Evolutionary conservation across 2,797 vertebrate species (phyloP), one percentile per base, ranked within the genome.

Genomic region (Etheostoma perlongum): DNA sequence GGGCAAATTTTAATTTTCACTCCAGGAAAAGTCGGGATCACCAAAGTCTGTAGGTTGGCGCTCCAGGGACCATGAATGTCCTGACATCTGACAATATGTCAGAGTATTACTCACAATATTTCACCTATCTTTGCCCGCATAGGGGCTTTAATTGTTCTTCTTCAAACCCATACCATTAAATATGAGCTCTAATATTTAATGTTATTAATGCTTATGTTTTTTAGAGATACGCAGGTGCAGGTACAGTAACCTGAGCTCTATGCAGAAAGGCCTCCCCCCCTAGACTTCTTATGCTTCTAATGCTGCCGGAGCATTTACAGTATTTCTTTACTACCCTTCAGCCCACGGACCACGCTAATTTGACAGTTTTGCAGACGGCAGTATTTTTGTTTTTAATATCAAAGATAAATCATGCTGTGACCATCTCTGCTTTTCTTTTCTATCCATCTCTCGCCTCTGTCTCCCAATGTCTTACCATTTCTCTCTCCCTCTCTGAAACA

Each of bases 351-450:
- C 27, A 47, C 55, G 47, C 73, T 81, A 6, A 68, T 65, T 71
- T 78, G 61, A 81, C 66, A 63, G 64, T 55, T 81, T 21, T 64
- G 49, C 63, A 66, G 19, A 48, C 23, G 1, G 65, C 58, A 62
- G 42, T 21, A 23, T 65, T 33, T 60, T 71, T 64, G 13, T 72
- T 83, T 83, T 73, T 70, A 72, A 78, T 58, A 81, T 74, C 51
- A 79, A 68, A 82, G 67, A 67, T 72, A 42, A 2, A 47, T 80
- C 62, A 67, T 55, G 60, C 42, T 69, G 54, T 62, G 77, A 52
- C 57, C 40, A 13, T 74, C 44, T 67, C 13, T 58, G 47, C 60
- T 44, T 60, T 58, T 65, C n/a, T 23, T 74, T 65, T 74, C 52
- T 57, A 58, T 77, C 49, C 7, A 42, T 57, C 40, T 72, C 55